These are phyloP conservation scores for Amphiprion ocellaris DNA, from an alignment of 2,113 vertebrate species.

Conservation along the genomic window DNA sequence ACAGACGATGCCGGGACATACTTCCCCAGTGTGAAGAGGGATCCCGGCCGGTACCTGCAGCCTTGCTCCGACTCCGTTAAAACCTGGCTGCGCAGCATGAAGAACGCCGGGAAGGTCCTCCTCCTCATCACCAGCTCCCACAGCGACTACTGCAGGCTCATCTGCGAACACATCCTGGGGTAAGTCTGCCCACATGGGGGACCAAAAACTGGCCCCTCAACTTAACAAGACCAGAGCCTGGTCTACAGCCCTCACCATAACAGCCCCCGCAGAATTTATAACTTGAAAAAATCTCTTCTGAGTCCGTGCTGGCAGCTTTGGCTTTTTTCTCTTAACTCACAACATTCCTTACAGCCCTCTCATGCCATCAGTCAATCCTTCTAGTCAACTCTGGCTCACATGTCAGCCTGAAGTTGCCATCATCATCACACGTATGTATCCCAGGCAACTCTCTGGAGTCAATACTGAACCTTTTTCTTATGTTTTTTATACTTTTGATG, in stretches of 20 bases:
- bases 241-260: background rate
- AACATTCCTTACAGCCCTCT: conserved; percentile 21
- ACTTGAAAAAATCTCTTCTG: background rate
- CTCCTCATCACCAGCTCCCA: conserved; percentile 96
- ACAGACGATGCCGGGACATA: conserved; percentile 92
- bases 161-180: conserved; percentile 93
- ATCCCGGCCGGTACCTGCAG: conserved; percentile 91
- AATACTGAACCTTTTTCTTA: no score
- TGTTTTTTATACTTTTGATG: no score
- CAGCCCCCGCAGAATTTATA: conserved; percentile 15
- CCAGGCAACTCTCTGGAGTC: no score
- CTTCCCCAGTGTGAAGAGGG: conserved; percentile 93
- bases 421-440: no score
- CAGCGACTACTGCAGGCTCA: conserved; percentile 95
- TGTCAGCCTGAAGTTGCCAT: no score
- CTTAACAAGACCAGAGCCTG: background rate
- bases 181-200: conserved; percentile 72
- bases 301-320: background rate
- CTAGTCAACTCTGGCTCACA: no score
- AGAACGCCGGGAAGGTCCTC: conserved; percentile 90
- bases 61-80: conserved; percentile 91
- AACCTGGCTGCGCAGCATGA: conserved; percentile 91
- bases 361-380: no score
- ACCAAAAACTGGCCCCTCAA: no score
- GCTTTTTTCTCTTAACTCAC: background rate